A percentile compares a stretch with the other conserved stretches of the same genome.
Conservation (phyloP, 2,888 invertebrate genomes). For the Cotesia congregata region DNA sequence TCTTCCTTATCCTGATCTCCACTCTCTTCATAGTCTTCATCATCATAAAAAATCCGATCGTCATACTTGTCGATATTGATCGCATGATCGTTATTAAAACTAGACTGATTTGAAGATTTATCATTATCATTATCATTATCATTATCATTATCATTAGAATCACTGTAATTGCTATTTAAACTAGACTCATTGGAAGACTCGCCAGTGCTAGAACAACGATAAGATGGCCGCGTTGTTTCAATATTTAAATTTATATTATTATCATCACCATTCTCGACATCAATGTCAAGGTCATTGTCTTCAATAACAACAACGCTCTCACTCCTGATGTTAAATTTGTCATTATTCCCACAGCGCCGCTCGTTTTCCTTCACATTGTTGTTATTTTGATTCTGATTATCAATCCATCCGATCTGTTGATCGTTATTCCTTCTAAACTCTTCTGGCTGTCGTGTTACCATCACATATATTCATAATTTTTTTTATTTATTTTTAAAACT, state of each 20-base stretch:
- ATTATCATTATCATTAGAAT: conserved; percentile 21
- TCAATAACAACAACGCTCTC: neutral
- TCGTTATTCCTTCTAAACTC: conserved; percentile 29
- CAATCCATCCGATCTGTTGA: conserved; percentile 24
- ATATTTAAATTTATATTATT: neutral
- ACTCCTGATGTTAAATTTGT: neutral
- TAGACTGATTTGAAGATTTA: neutral
- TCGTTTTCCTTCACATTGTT: conserved; percentile 1
- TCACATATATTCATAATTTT: conserved; percentile 47
- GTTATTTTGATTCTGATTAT: neutral
- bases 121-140: neutral
- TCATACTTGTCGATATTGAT: conserved; percentile 35
- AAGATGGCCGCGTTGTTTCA: conserved; percentile 1
- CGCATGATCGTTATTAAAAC: conserved; percentile 49
- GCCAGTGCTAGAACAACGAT: neutral
- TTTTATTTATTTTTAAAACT: neutral
- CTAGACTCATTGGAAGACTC: conserved; percentile 18
- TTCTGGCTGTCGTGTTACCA: conserved; percentile 46
- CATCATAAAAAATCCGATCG: conserved; percentile 30
- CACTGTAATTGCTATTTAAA: conserved; percentile 48
- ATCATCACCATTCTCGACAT: neutral
- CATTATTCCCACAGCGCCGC: neutral
- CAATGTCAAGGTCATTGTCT: conserved; percentile 1
- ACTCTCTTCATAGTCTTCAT: conserved; percentile 25
- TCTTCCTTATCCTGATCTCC: conserved; percentile 41